Base-by-base conservation (phyloP, 2,888 invertebrate genomes). In the Nomada flava region DNA sequence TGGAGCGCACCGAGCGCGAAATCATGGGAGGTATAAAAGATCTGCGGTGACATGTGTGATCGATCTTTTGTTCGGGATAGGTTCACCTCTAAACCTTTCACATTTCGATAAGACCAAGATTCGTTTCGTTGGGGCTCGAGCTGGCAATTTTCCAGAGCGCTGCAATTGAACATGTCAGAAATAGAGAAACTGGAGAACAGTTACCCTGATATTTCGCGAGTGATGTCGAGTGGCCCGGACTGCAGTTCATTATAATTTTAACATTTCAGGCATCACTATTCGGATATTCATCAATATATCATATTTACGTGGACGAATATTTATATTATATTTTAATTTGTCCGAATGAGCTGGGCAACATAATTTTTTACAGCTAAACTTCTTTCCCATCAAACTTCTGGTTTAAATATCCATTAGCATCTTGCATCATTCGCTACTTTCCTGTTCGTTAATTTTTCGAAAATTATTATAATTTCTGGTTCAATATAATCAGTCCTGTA, bases 91-190 rank as follows among this genome's bases (percentile, higher is more conserved):
- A 78, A 75, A 71, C 75, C 68, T 64, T 75, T 62, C 83, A 74
- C 83, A 65, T 80, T 59, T 67, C 86, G 85, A 86, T 86, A 79
- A 82, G 80, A 67, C 78, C 71, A 80, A 77, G 76, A 83, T 64
- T 74, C 79, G 75, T 72, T 82, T 65, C 70, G 72, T 57, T 67
- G 68, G 59, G 59, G 62, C 74, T 76, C 78, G 74, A 53, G 71
- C 74, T 87, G 87, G 87, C 87, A 64, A 73, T 83, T 79, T 76
- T 87, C 87, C 87, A 87, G 76, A 76, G 73, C 63, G 60, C 86
- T 81, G 83, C 88, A 80, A 87, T 87, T 82, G 87, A 81, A 82
- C 77, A 70, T 80, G 80, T 76, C 83, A 60, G 62, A 76, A 68
- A 68, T 69, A 36, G 59, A 64, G 75, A 64, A 72, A 73, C 73